These are phyloP conservation scores for Apodemia mormo DNA, from an alignment of 2,888 invertebrate species.

Conservation along the genomic window DNA sequence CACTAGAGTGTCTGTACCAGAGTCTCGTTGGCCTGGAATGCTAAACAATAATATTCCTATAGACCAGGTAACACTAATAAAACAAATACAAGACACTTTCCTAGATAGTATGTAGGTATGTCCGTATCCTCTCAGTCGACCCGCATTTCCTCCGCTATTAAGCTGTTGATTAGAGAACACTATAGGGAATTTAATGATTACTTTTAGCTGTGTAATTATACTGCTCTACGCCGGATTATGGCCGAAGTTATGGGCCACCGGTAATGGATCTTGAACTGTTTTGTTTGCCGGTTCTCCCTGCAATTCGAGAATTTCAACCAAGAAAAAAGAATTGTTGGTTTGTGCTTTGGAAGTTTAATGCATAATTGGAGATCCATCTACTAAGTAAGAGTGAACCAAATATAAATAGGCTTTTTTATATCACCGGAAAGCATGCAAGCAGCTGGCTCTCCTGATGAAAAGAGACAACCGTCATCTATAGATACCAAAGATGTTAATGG, in stretches of 20 bases:
- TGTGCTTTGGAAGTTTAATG: too few relatives aligned
- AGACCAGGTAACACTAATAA: too few relatives aligned
- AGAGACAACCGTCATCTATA: too few relatives aligned
- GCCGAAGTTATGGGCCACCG: slow-evolving; percentile 51
- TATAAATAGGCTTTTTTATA: too few relatives aligned
- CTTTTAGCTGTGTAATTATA: slow-evolving; percentile 63
- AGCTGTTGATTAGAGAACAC: slow-evolving; percentile 64
- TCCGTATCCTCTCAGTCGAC: slow-evolving; percentile 26
- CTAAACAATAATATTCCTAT: too few relatives aligned
- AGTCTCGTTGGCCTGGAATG: too few relatives aligned
- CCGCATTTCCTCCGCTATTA: slow-evolving; percentile 48
- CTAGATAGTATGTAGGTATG: background rate
- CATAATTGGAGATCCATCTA: too few relatives aligned
- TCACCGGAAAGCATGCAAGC: too few relatives aligned
- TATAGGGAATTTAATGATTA: slow-evolving; percentile 61
- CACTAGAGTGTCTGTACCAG: too few relatives aligned
- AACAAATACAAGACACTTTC: background rate
- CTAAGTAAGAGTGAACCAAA: too few relatives aligned
- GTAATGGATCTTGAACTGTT: slow-evolving; percentile 54
- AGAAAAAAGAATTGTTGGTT: too few relatives aligned
- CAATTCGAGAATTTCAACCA: background rate
- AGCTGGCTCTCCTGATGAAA: too few relatives aligned
- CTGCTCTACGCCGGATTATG: slow-evolving; percentile 51
- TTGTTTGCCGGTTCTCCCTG: slow-evolving; percentile 36
- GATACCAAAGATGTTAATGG: background rate